These are phyloP conservation scores for Leptoteleia sp. DNA, from an alignment of 1,140 invertebrate genomes.

Conservation along the genomic window DNA sequence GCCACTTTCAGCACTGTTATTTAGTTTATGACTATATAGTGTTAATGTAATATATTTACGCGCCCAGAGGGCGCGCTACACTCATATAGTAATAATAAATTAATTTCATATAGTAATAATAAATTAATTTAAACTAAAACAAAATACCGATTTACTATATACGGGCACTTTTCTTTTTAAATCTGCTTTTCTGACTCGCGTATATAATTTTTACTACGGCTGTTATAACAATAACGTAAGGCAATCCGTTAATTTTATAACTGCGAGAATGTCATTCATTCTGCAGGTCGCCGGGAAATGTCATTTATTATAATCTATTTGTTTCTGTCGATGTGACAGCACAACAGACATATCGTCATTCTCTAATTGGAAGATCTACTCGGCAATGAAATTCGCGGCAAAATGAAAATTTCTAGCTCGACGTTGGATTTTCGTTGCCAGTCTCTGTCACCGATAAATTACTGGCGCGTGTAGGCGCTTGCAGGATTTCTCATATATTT, in stretches of 20 bases:
- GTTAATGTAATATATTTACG: too few relatives aligned
- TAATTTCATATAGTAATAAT: too few relatives aligned
- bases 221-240: constrained; percentile 2
- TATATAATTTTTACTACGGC: constrained; percentile 6
- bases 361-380: constrained; percentile 57
- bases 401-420: constrained; percentile 55
- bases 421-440: constrained; percentile 52
- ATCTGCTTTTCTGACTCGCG: too few relatives aligned
- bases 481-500: constrained; percentile 61
- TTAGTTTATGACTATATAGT: too few relatives aligned
- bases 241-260: constrained; percentile 37
- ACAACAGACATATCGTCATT: constrained; percentile 44
- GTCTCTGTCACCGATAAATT: constrained; percentile 53
- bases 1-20: too few relatives aligned
- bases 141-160: too few relatives aligned
- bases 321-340: constrained; percentile 50
- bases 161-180: too few relatives aligned
- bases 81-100: too few relatives aligned
- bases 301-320: constrained; percentile 58
- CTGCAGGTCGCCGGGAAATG: constrained; percentile 14
- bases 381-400: constrained; percentile 48
- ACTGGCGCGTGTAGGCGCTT: constrained; percentile 29
- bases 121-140: too few relatives aligned
- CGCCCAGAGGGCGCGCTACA: too few relatives aligned
- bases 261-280: constrained; percentile 12